Conservation (phyloP, 1,140 invertebrate species). For the Whitmania pigra region DNA sequence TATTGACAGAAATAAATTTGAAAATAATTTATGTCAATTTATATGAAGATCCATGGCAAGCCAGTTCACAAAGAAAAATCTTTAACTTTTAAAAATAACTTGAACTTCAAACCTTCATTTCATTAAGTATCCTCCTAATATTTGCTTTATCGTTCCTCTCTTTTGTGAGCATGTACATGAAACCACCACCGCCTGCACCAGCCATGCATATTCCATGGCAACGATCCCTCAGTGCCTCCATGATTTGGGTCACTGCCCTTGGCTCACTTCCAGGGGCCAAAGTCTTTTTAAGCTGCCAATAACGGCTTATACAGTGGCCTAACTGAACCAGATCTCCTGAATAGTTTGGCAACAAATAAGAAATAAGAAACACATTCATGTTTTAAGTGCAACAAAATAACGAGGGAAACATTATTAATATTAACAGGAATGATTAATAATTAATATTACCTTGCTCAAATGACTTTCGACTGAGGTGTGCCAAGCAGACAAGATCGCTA, state of each 20-base stretch:
- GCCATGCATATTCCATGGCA: constrained; percentile 39
- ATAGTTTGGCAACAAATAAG: constrained; percentile 13
- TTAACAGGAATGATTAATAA: constrained; percentile 2
- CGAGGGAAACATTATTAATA: not conserved
- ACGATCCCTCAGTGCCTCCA: constrained; percentile 34
- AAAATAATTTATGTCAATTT: no score
- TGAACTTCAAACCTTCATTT: constrained; percentile 17
- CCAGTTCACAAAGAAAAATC: no score
- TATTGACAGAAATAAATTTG: not conserved
- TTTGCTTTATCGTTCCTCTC: constrained; percentile 27
- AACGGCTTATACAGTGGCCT: constrained; percentile 38
- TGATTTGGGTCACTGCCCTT: constrained; percentile 34
- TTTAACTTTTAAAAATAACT: no score
- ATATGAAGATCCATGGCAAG: no score
- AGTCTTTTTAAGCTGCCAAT: constrained; percentile 45
- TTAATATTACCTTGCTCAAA: constrained; percentile 19
- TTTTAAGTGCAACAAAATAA: not conserved
- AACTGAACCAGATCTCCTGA: constrained; percentile 38
- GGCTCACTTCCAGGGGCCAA: constrained; percentile 47
- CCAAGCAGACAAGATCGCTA: not conserved
- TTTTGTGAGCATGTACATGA: constrained; percentile 41
- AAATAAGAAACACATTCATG: not conserved
- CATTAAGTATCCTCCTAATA: constrained; percentile 28
- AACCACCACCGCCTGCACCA: constrained; percentile 46
- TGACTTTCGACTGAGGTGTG: not conserved